A percentile compares a stretch with the other conserved stretches of the same genome.
phyloP scores from a whole-genome alignment of 2,797 vertebrate genomes.

The Cheirogaleus major region DNA sequence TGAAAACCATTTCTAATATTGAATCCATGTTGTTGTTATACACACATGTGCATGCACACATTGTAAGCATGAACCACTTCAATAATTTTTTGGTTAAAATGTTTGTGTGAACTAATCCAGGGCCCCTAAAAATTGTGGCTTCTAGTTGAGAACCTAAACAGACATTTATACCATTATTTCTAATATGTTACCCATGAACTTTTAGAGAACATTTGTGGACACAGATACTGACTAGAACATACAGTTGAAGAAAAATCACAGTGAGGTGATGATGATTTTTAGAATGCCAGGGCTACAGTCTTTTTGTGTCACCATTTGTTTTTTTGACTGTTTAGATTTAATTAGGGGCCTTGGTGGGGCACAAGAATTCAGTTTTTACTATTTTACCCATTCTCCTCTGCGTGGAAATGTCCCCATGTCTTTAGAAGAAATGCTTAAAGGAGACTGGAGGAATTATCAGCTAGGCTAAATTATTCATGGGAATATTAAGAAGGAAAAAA shows the following conservation, averaged over 20 bases:
- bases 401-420: not conserved
- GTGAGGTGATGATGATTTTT: not conserved
- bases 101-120: not conserved
- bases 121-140: not conserved
- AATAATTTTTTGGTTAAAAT: not conserved
- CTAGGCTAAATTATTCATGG: constrained; percentile 77
- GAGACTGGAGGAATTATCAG: constrained; percentile 56
- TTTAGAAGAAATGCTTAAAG: constrained; percentile 60
- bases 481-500: constrained; percentile 67
- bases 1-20: not conserved
- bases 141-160: not conserved
- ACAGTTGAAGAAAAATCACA: not conserved
- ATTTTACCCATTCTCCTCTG: not conserved
- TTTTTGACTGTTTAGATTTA: not conserved
- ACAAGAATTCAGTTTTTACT: not conserved
- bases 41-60: not conserved
- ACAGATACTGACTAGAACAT: not conserved
- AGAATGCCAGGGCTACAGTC: not conserved
- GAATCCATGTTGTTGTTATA: not conserved
- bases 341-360: not conserved
- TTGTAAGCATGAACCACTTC: not conserved
- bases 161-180: not conserved
- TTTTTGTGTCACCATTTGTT: not conserved
- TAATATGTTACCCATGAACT: not conserved
- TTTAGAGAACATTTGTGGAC: not conserved